Conservation (phyloP, 1,140 invertebrate genomes). For the Drosophila lowei region DNA sequence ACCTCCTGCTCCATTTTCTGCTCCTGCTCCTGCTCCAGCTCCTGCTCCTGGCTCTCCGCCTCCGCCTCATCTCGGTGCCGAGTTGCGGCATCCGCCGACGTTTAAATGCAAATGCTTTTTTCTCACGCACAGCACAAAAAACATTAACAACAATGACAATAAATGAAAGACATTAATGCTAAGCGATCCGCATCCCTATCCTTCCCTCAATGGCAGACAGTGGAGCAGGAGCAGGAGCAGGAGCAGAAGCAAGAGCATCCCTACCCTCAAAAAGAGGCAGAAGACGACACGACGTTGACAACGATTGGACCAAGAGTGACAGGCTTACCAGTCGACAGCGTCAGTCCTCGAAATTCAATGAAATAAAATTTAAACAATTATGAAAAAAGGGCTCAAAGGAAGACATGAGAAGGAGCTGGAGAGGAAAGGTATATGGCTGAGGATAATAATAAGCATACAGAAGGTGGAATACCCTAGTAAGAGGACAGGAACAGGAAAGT, state of each 20-base stretch:
- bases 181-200: slow-evolving; percentile 49
- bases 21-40: too few species aligned
- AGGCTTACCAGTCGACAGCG: slow-evolving; percentile 7
- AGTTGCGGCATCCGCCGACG: neutral
- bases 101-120: slow-evolving; percentile 78
- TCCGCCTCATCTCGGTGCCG: too few species aligned
- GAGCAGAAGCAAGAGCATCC: neutral
- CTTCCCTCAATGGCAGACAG: neutral
- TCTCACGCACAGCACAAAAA: slow-evolving; percentile 74
- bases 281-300: slow-evolving; percentile 15
- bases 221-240: too few species aligned
- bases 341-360: slow-evolving; percentile 58
- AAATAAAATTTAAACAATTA: slow-evolving; percentile 77
- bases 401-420: neutral
- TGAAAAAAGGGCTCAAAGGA: slow-evolving; percentile 10
- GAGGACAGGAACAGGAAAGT: too few species aligned
- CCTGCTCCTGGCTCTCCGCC: neutral
- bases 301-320: slow-evolving; percentile 46
- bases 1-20: neutral
- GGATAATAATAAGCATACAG: slow-evolving; percentile 1
- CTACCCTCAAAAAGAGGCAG: neutral
- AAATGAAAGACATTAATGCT: slow-evolving; percentile 78
- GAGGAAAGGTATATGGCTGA: neutral
- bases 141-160: slow-evolving; percentile 80
- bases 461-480: neutral